Evolutionary conservation across 92 coral and sea anemone species (phyloP).

Genomic region (Umimayanthus kanabou): DNA sequence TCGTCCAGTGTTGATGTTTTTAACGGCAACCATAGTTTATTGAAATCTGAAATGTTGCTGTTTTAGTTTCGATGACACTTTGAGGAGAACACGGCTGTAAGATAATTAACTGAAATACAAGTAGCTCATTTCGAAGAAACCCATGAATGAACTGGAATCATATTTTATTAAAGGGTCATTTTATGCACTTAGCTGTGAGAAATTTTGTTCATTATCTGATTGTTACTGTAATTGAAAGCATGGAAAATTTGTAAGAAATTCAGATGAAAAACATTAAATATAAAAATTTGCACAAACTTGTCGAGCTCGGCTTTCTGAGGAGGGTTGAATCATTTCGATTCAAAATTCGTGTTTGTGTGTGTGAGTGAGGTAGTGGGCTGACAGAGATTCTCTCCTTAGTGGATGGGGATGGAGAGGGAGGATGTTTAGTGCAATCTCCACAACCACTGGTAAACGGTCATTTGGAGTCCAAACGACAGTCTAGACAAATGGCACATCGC

Average conservation of each 20-base stretch:
- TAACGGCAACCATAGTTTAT: not conserved
- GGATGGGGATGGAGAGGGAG: no score
- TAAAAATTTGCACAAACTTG: no score
- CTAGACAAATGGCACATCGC: no score
- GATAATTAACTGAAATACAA: no score
- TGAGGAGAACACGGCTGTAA: not conserved
- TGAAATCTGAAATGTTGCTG: not conserved
- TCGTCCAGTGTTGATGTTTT: not conserved
- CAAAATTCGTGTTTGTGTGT: no score
- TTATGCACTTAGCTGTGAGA: not conserved
- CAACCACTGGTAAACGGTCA: no score
- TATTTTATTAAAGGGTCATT: not conserved
- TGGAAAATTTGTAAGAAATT: not conserved
- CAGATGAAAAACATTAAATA: no score
- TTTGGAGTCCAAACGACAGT: no score
- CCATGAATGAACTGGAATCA: not conserved
- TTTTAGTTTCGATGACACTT: not conserved
- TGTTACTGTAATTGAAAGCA: slow-evolving; percentile 4
- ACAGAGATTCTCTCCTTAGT: no score
- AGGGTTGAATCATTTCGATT: no score
- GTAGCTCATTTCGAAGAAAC: not conserved
- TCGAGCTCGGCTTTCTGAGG: not conserved
- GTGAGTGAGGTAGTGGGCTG: no score
- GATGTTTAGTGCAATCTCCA: no score
- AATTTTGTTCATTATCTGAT: not conserved